Evolutionary conservation across 2,888 invertebrate species (phyloP).

Genomic region (Thera britannica): DNA sequence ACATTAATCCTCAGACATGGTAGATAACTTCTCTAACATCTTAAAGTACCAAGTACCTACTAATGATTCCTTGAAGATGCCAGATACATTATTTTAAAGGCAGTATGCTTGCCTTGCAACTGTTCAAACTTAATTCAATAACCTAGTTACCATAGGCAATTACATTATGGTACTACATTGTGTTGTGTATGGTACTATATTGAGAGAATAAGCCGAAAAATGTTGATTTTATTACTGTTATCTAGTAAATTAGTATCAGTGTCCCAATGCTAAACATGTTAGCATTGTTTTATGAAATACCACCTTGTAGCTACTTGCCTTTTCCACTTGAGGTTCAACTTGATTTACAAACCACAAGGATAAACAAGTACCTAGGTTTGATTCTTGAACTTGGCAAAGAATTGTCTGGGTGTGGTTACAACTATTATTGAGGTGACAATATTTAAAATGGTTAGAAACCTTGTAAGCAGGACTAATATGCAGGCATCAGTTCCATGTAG

Average conservation of each 20-base stretch:
- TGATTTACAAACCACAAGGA: constrained; percentile 20
- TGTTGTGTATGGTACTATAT: too few species aligned
- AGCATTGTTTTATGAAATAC: constrained; percentile 5
- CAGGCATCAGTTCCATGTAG: constrained; percentile 23
- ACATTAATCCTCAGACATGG: too few species aligned
- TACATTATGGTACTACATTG: too few species aligned
- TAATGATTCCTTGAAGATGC: too few species aligned
- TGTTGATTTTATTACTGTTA: not conserved
- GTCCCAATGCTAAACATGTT: constrained; percentile 6
- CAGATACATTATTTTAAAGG: too few species aligned
- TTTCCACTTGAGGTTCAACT: constrained; percentile 4
- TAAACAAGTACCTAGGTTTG: not conserved
- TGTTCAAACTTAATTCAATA: too few species aligned
- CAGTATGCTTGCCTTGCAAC: too few species aligned
- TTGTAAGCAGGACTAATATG: constrained; percentile 15
- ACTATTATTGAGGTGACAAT: not conserved
- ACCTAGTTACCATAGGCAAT: too few species aligned
- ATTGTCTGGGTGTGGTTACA: not conserved
- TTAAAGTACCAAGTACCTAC: too few species aligned
- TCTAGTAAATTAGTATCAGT: not conserved
- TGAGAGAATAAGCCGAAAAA: not conserved
- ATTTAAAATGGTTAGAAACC: constrained; percentile 5
- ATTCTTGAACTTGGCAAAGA: constrained; percentile 22
- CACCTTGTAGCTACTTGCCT: not conserved
- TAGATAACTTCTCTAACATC: too few species aligned